Evolutionary conservation across 2,797 vertebrate genomes (phyloP).

Genomic region (Arremon brunneinucha): DNA sequence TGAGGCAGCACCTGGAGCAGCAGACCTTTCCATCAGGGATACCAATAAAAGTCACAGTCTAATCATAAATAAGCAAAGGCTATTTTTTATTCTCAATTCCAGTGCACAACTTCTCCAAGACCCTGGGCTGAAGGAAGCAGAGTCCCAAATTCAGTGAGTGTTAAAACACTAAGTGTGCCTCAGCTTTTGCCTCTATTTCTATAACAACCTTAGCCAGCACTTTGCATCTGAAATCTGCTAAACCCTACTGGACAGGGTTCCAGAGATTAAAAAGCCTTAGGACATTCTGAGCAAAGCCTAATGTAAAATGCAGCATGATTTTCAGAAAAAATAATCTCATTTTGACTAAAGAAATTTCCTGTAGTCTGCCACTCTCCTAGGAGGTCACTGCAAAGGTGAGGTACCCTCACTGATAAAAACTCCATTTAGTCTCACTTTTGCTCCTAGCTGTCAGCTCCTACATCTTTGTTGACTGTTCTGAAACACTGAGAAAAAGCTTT

Average conservation of each 20-base stretch:
- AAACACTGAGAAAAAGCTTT: background rate
- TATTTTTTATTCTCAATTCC: background rate
- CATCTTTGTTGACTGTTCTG: background rate
- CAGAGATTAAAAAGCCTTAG: background rate
- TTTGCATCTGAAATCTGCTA: background rate
- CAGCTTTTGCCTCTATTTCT: background rate
- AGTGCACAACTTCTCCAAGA: background rate
- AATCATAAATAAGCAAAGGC: background rate
- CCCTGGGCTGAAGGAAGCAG: background rate
- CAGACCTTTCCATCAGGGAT: background rate
- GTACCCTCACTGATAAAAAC: background rate
- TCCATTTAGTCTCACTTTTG: background rate
- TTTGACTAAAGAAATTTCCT: background rate
- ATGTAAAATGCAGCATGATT: background rate
- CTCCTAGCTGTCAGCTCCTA: background rate
- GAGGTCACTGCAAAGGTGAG: background rate
- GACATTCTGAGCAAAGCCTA: background rate
- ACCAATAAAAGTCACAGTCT: background rate
- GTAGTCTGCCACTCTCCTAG: background rate
- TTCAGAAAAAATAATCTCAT: background rate
- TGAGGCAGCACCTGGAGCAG: background rate
- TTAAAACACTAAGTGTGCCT: fast-evolving
- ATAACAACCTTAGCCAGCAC: background rate
- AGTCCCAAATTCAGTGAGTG: background rate
- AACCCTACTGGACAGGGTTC: background rate